phyloP scores from a whole-genome alignment of 2,888 invertebrate genomes.

The Gymnocheta viridis region DNA sequence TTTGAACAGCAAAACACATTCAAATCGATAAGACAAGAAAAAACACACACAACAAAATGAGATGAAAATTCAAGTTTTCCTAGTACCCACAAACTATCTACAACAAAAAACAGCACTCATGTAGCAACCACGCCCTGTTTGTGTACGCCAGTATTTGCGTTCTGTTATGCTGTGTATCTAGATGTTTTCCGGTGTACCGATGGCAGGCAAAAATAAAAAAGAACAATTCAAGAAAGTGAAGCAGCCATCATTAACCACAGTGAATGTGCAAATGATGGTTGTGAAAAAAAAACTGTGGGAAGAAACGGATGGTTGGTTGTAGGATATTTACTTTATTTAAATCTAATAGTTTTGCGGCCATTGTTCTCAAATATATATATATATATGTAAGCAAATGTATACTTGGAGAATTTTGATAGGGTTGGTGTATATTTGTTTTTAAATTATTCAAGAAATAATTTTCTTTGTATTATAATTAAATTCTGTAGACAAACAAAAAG shows the following conservation, averaged over 20 bases:
- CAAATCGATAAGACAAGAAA: slow-evolving; percentile 12
- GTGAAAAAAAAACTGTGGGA: too few species aligned
- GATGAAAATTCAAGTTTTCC: slow-evolving; percentile 27
- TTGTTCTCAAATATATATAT: slow-evolving; percentile 24
- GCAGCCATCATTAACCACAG: slow-evolving; percentile 42
- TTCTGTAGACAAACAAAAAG: too few species aligned
- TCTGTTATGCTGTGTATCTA: slow-evolving; percentile 29
- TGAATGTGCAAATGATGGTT: slow-evolving; percentile 8
- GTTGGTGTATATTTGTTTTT: slow-evolving; percentile 8
- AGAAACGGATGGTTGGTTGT: not conserved
- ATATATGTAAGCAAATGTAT: not conserved
- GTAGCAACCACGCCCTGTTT: slow-evolving; percentile 64
- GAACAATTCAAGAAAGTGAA: not conserved
- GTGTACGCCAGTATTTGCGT: not conserved
- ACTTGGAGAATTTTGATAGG: not conserved
- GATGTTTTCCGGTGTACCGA: slow-evolving; percentile 42
- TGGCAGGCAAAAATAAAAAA: slow-evolving; percentile 40
- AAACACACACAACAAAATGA: slow-evolving; percentile 14
- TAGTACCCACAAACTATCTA: slow-evolving; percentile 36
- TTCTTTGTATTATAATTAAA: too few species aligned
- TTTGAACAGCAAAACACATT: slow-evolving; percentile 8
- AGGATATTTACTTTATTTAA: slow-evolving; percentile 1
- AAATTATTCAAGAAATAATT: too few species aligned
- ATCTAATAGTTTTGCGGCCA: slow-evolving; percentile 36
- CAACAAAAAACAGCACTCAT: slow-evolving; percentile 4